Evolutionary conservation across 2,797 vertebrate species (phyloP).

Genomic region (Oreortyx pictus): DNA sequence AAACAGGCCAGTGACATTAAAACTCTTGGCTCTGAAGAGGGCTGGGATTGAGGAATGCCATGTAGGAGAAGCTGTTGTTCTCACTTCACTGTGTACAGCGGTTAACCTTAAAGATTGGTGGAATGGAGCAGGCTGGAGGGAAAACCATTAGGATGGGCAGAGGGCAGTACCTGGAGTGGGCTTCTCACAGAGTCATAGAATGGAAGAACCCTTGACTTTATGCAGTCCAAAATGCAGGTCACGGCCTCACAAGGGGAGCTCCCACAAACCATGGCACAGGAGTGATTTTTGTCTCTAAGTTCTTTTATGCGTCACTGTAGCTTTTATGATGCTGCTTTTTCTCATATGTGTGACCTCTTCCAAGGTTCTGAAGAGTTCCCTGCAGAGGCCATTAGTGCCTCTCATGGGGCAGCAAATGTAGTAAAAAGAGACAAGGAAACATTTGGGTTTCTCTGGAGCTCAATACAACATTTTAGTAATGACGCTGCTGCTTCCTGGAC

Average conservation of each 20-base stretch:
- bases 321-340: constrained; percentile 3
- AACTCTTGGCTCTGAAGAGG: neutral
- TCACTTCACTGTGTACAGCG: neutral
- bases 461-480: neutral
- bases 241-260: neutral
- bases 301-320: neutral
- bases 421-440: neutral
- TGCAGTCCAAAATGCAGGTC: neutral
- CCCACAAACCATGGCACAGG: neutral
- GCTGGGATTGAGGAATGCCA: neutral
- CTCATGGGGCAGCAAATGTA: neutral
- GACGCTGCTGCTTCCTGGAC: neutral
- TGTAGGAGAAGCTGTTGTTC: neutral
- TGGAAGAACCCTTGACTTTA: neutral
- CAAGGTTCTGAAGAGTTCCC: neutral
- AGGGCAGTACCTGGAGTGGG: neutral
- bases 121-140: neutral
- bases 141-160: neutral
- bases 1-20: neutral
- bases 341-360: neutral
- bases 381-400: neutral
- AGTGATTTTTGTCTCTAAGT: constrained; percentile 13
- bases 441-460: neutral
- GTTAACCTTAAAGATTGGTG: neutral
- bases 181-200: neutral